phyloP scores from a whole-genome alignment of 1,140 invertebrate genomes.

The Odontomachus brunneus region DNA sequence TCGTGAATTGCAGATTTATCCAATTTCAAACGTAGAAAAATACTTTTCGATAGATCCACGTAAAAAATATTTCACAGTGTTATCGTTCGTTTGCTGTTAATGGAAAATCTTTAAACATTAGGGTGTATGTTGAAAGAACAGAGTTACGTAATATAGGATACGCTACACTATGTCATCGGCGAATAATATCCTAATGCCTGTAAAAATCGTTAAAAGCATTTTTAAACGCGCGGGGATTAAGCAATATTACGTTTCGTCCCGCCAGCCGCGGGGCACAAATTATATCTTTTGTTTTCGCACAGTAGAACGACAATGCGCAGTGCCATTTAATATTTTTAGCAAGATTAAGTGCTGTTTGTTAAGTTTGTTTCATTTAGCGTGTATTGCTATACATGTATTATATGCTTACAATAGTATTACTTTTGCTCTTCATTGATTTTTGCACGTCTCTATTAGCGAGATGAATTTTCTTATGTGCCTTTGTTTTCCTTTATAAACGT shows the following conservation, averaged over 20 bases:
- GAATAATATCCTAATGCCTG: constrained; percentile 49
- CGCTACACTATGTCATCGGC: constrained; percentile 35
- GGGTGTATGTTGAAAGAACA: constrained; percentile 23
- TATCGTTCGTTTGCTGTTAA: constrained; percentile 17
- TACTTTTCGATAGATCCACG: too few species aligned
- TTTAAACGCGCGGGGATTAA: constrained; percentile 53
- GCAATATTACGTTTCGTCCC: constrained; percentile 47
- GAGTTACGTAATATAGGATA: constrained; percentile 36
- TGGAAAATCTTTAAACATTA: constrained; percentile 48
- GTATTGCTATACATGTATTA: too few species aligned
- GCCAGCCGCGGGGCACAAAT: constrained; percentile 41
- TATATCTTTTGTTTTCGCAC: constrained; percentile 48
- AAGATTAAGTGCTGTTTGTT: constrained; percentile 36
- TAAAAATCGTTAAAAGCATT: constrained; percentile 54
- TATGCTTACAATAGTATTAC: not conserved
- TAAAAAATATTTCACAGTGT: too few species aligned
- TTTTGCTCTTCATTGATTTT: constrained; percentile 10
- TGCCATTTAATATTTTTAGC: constrained; percentile 43
- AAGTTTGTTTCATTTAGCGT: constrained; percentile 29
- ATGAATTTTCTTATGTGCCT: not conserved
- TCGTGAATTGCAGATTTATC: too few species aligned
- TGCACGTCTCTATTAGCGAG: not conserved
- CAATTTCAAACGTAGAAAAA: too few species aligned
- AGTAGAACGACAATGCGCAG: constrained; percentile 19
- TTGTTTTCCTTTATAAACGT: too few species aligned